A percentile compares a stretch with the other conserved stretches of the same genome.
Conservation (phyloP, 2,888 invertebrate genomes). For the Drosophila vallismaia region DNA sequence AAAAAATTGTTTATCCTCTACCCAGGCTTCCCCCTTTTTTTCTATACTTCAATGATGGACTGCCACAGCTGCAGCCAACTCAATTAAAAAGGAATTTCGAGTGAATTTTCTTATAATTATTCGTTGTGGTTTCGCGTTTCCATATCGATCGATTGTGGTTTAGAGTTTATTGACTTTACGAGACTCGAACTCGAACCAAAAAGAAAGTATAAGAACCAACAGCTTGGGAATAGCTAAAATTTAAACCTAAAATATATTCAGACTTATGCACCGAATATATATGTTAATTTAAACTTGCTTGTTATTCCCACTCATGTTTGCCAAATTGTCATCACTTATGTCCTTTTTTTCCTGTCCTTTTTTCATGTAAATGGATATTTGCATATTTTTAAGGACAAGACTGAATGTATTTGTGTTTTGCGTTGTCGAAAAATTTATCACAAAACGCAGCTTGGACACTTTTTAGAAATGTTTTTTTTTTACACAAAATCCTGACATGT, state of each 20-base stretch:
- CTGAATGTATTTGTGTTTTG: conserved; percentile 18
- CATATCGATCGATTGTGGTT: conserved; percentile 52
- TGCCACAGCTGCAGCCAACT: conserved; percentile 48
- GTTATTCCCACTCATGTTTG: conserved; percentile 49
- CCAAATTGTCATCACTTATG: conserved; percentile 78
- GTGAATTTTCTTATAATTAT: conserved; percentile 57
- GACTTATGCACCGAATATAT: conserved; percentile 18
- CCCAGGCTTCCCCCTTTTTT: conserved; percentile 10
- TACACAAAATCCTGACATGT: conserved; percentile 73
- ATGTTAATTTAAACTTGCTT: conserved; percentile 32
- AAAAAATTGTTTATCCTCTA: conserved; percentile 17
- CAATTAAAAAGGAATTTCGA: conserved; percentile 69
- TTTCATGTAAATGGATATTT: conserved; percentile 64
- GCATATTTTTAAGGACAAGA: conserved; percentile 62
- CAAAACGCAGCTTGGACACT: conserved; percentile 64
- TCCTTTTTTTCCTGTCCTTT: conserved; percentile 30
- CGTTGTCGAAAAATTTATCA: conserved; percentile 26
- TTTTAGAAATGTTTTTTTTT: conserved; percentile 52
- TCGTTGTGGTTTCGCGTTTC: conserved; percentile 35
- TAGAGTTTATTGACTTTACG: conserved; percentile 34
- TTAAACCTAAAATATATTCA: conserved; percentile 50
- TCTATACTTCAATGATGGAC: conserved; percentile 36
- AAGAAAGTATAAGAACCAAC: conserved; percentile 10
- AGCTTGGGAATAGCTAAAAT: conserved; percentile 47
- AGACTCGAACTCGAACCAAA: background rate